Base-by-base conservation (phyloP, 1,140 invertebrate species). In the Andrena cerasifolii region DNA sequence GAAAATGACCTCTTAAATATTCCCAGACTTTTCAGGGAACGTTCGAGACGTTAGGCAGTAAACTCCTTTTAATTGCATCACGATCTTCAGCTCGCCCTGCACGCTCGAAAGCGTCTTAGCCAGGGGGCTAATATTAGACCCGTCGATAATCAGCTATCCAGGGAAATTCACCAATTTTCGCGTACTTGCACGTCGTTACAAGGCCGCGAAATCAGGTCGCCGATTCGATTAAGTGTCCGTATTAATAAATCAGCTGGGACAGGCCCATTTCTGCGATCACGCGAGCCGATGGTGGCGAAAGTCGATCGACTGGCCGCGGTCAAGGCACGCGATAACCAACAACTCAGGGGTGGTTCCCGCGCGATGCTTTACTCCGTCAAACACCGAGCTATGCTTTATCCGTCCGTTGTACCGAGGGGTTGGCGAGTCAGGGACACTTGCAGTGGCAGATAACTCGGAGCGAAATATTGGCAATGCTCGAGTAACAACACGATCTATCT, bases 191-290 rank as follows among this genome's bases (percentile, higher is more conserved):
- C 5, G 31, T 14, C 45, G 28, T 31, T 6, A 26, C 62, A 67
- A 56, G 59, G 45, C 24, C 31, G 16, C 16, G 72, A 56, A 75
- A 56, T 56, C 18, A 56, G 72, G 72, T 66, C 62, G 62, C 2
- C 49, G 8, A 4, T 75, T 75, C 72, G 72, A 67, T 75, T 47
- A 67, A 75, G 62, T 45, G 51, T 43, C 28, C 51, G 49, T 75
- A 67, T 75, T 75, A 75, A 75, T 75, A 75, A 75, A 75, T 75
- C 72, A 75, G 62, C 49, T 43, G n/a, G 61, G 72, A 45, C 72
- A 56, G 26, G 40, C 40, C 26, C 62, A 14, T 75, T 66, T 75
- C 62, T 47, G 36, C 3, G 36, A 66, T 75, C 72, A 75, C 72
- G 72, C 72, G 36, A 75, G 14, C 62, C 2, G 5, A 21, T n/a